Evolutionary conservation across 1,140 invertebrate species (phyloP).

Genomic region (Leptonema lineaticorne): DNA sequence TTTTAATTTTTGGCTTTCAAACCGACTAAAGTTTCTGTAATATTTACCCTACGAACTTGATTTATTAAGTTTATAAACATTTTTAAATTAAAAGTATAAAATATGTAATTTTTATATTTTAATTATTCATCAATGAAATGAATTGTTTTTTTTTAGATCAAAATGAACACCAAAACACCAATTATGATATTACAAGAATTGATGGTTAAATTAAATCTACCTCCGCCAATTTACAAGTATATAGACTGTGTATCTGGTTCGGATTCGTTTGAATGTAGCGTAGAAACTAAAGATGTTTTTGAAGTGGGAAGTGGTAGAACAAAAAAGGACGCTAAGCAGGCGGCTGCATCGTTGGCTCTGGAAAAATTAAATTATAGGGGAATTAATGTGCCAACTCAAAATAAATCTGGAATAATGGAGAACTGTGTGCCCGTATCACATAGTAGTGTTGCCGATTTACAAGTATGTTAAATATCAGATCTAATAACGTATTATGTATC

Average conservation of each 20-base stretch:
- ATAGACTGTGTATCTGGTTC: constrained; percentile 66
- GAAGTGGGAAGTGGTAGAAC: constrained; percentile 62
- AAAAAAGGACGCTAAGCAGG: constrained; percentile 75
- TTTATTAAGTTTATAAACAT: too few relatives aligned
- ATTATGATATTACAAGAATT: constrained; percentile 71
- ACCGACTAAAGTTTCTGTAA: too few relatives aligned
- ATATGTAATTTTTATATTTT: too few relatives aligned
- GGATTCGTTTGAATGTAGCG: constrained; percentile 66
- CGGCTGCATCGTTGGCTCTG: constrained; percentile 57
- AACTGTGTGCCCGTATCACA: too few relatives aligned
- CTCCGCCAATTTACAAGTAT: constrained; percentile 56
- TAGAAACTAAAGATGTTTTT: constrained; percentile 46
- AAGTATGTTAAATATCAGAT: constrained; percentile 17
- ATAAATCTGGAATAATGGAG: constrained; percentile 9
- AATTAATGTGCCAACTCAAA: constrained; percentile 16
- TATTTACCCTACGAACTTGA: too few relatives aligned
- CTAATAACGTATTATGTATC: constrained; percentile 1
- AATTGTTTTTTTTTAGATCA: constrained; percentile 4
- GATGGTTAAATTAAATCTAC: constrained; percentile 58
- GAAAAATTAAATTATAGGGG: constrained; percentile 22
- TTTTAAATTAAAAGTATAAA: too few relatives aligned
- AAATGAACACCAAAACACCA: constrained; percentile 59
- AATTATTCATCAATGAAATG: too few relatives aligned
- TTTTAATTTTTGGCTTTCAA: too few relatives aligned
- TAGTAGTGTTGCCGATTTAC: constrained; percentile 28